A percentile compares a stretch with the other conserved stretches of the same genome.
These are phyloP conservation scores for Daboia siamensis DNA, from an alignment of 2,113 vertebrate genomes.

Conservation along the genomic window DNA sequence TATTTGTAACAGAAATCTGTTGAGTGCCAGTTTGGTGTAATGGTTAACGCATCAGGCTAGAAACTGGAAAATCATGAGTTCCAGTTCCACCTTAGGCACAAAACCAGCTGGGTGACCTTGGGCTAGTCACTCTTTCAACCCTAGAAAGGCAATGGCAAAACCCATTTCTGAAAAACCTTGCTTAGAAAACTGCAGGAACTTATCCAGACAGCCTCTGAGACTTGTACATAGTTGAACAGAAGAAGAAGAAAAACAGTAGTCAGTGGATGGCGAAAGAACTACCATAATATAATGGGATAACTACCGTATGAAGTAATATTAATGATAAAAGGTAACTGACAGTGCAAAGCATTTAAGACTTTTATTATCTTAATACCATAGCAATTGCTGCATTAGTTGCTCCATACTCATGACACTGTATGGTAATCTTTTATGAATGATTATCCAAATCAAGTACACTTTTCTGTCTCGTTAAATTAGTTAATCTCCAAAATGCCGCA, in stretches of 20 bases:
- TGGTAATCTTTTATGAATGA: not conserved
- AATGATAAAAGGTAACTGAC: not conserved
- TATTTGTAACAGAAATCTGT: not conserved
- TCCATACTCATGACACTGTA: not conserved
- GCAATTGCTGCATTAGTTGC: not conserved
- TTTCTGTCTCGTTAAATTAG: not conserved
- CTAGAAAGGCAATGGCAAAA: not conserved
- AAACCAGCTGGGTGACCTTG: not conserved
- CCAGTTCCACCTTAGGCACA: not conserved
- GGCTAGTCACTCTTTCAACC: not conserved
- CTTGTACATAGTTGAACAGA: not conserved
- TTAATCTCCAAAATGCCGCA: not conserved
- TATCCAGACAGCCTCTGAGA: not conserved
- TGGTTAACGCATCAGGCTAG: not conserved
- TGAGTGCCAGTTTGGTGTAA: not conserved
- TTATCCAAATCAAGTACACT: not conserved
- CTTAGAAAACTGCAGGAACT: not conserved
- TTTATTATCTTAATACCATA: not conserved
- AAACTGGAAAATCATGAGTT: not conserved
- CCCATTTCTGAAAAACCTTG: not conserved
- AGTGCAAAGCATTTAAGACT: not conserved
- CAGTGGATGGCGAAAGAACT: not conserved
- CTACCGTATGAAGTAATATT: not conserved
- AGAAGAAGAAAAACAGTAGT: not conserved
- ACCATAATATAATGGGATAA: not conserved